These are phyloP conservation scores for Octonoba sinensis DNA, from an alignment of 2,888 invertebrate genomes.

Conservation along the genomic window DNA sequence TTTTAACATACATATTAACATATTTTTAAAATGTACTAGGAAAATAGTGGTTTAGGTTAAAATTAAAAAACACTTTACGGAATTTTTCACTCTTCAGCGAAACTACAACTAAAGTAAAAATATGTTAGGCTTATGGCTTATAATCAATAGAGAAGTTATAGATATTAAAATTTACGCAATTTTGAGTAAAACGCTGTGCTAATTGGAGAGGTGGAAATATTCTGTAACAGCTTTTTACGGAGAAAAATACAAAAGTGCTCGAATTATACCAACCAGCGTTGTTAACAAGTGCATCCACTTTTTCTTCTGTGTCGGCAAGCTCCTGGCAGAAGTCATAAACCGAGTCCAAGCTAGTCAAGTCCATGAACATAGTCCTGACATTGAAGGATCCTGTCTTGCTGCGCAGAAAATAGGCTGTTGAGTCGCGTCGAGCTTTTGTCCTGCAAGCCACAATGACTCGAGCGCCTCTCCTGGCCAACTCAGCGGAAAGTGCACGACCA, in stretches of 20 bases:
- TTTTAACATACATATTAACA: too few species aligned
- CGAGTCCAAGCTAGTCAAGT: slow-evolving; percentile 69
- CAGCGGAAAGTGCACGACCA: slow-evolving; percentile 66
- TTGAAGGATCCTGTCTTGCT: slow-evolving; percentile 69
- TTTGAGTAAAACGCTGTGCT: too few species aligned
- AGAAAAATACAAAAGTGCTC: neutral
- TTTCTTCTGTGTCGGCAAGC: slow-evolving; percentile 68
- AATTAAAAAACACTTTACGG: too few species aligned
- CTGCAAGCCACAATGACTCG: slow-evolving; percentile 70
- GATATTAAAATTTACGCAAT: too few species aligned
- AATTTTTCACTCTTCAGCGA: too few species aligned
- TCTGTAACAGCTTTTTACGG: too few species aligned
- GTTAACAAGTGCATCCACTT: slow-evolving; percentile 71
- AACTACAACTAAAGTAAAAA: too few species aligned
- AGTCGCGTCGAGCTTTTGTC: slow-evolving; percentile 69
- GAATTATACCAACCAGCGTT: slow-evolving; percentile 70
- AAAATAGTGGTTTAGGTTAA: too few species aligned
- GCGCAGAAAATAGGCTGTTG: slow-evolving; percentile 69
- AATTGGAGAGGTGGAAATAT: too few species aligned
- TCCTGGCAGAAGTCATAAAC: slow-evolving; percentile 70
- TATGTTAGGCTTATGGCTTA: too few species aligned
- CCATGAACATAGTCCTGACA: slow-evolving; percentile 69
- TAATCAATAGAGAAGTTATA: too few species aligned
- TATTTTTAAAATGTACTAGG: too few species aligned
- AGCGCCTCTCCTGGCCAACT: slow-evolving; percentile 68